These are phyloP conservation scores for Slavum lentiscoides DNA, from an alignment of 2,888 invertebrate genomes.

Conservation along the genomic window DNA sequence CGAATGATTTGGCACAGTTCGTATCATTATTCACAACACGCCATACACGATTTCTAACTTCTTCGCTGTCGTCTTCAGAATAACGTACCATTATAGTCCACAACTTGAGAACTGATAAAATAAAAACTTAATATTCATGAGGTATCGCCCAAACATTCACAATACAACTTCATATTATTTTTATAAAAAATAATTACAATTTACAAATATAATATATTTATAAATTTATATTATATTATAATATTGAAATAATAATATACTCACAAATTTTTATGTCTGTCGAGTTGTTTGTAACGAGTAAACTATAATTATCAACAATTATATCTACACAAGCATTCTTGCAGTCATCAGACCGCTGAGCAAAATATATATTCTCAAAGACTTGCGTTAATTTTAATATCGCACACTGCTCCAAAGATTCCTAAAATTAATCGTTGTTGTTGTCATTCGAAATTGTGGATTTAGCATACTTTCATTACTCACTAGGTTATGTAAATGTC, in stretches of 20 bases:
- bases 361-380: slow-evolving; percentile 26
- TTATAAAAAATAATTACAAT: background rate
- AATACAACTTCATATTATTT: background rate
- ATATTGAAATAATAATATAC: background rate
- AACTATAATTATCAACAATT: slow-evolving; percentile 34
- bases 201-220: too few species aligned
- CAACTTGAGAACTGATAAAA: slow-evolving; percentile 29
- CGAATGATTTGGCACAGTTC: slow-evolving; percentile 36
- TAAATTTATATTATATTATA: too few species aligned
- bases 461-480: background rate
- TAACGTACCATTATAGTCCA: slow-evolving; percentile 38
- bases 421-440: slow-evolving; percentile 10
- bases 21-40: slow-evolving; percentile 15
- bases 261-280: slow-evolving; percentile 16
- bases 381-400: background rate
- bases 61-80: slow-evolving; percentile 45
- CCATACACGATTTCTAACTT: slow-evolving; percentile 40
- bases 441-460: background rate
- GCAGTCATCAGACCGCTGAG: slow-evolving; percentile 31
- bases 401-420: background rate
- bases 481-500: background rate
- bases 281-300: background rate
- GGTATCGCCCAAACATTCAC: background rate
- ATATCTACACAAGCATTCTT: slow-evolving; percentile 30
- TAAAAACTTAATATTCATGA: too few species aligned